Conservation (phyloP, 2,113 vertebrate genomes). For the Calyptommatus sinebrachiatus region DNA sequence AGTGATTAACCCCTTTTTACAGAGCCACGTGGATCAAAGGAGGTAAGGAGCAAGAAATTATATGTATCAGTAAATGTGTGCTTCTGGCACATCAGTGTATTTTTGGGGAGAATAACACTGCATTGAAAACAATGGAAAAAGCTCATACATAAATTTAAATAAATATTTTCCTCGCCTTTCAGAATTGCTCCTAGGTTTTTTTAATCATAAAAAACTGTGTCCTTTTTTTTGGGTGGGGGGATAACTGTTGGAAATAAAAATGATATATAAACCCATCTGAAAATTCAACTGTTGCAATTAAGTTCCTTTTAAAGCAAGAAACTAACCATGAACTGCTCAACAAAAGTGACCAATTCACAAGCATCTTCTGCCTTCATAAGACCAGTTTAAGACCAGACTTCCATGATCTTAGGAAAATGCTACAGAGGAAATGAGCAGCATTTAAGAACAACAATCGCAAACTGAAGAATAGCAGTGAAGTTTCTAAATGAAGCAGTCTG, state of each 20-base stretch:
- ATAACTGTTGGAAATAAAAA: background rate
- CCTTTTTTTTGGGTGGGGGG: no score
- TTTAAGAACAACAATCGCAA: background rate
- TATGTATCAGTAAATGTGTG: no score
- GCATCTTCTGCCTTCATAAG: background rate
- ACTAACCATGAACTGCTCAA: background rate
- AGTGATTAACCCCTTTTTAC: background rate
- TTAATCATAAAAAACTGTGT: background rate
- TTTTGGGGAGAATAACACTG: no score
- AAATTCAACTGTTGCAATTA: background rate
- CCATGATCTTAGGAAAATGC: background rate
- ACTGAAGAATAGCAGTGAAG: background rate
- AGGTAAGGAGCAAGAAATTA: background rate
- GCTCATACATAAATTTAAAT: no score
- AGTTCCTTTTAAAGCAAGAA: background rate
- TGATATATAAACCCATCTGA: background rate
- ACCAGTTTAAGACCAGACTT: slow-evolving; percentile 5
- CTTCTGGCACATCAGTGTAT: no score
- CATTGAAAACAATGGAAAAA: no score
- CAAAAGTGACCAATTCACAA: background rate
- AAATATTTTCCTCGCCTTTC: background rate
- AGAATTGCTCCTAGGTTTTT: background rate
- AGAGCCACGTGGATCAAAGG: background rate
- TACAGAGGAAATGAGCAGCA: background rate
- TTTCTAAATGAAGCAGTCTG: slow-evolving; percentile 3